These are phyloP conservation scores for Callipepla californica DNA, from an alignment of 2,113 vertebrate species.

Conservation along the genomic window DNA sequence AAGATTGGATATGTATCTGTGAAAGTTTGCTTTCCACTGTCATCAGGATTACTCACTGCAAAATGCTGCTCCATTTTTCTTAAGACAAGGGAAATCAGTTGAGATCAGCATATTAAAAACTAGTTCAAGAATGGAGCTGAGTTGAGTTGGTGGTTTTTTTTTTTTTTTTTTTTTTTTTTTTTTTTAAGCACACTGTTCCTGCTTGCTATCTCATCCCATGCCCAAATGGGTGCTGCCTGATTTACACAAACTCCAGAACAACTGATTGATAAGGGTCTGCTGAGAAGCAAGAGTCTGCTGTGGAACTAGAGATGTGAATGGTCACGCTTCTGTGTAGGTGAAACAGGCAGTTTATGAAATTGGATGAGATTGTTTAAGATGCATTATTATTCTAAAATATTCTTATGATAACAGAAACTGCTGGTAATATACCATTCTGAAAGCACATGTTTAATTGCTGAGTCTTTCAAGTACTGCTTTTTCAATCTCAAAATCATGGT, in stretches of 20 bases:
- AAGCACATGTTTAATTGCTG: not conserved
- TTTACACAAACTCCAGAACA: not conserved
- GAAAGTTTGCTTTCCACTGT: not conserved
- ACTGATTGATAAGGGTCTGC: not conserved
- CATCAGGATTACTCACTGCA: not conserved
- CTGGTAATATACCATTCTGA: not conserved
- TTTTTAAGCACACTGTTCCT: not conserved
- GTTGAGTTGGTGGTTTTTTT: not conserved
- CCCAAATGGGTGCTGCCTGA: not conserved
- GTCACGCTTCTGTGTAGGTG: not conserved
- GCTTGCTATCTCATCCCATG: not conserved
- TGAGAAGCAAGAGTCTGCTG: not conserved
- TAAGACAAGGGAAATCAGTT: not conserved
- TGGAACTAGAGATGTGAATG: not conserved
- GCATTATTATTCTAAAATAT: no score
- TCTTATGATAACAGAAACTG: not conserved
- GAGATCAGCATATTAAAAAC: not conserved
- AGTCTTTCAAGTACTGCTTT: not conserved
- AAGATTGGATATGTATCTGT: not conserved
- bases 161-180: no score
- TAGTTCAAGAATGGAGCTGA: not conserved
- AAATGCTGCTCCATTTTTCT: not conserved
- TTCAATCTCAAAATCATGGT: not conserved
- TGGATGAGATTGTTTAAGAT: not conserved
- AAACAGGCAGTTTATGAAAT: not conserved